These are phyloP conservation scores for Camelus bactrianus DNA, from an alignment of 2,113 vertebrate species.

Conservation along the genomic window DNA sequence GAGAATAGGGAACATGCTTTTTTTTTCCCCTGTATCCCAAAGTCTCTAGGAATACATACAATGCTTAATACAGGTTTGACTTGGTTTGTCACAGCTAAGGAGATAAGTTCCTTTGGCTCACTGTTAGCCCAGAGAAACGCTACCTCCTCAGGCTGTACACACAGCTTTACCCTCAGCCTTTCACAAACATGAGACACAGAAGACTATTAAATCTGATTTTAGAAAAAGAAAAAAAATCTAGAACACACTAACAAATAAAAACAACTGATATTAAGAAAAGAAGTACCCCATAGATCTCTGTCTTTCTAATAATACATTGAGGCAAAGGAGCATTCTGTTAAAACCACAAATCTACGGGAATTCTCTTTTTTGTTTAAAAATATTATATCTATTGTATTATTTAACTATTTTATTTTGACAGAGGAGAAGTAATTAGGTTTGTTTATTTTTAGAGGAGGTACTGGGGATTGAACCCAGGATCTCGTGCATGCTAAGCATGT, in stretches of 20 bases:
- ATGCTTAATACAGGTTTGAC: not conserved
- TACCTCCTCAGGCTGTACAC: not conserved
- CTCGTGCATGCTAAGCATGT: no score
- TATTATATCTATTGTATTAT: no score
- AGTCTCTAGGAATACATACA: not conserved
- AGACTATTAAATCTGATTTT: not conserved
- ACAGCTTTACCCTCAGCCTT: not conserved
- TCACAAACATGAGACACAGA: not conserved
- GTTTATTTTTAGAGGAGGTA: no score
- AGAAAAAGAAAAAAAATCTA: conserved; percentile 20
- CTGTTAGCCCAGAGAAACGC: not conserved
- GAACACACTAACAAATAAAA: not conserved
- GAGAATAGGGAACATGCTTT: not conserved
- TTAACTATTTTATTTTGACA: no score
- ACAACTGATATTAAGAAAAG: not conserved
- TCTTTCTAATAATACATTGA: not conserved
- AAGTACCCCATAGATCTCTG: not conserved
- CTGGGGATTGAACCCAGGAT: no score
- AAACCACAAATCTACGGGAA: not conserved
- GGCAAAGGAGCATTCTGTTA: not conserved
- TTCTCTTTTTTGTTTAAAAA: not conserved
- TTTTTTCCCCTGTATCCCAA: not conserved
- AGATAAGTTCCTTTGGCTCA: not conserved
- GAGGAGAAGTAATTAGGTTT: no score
- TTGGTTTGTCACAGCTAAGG: not conserved